These are phyloP conservation scores for Drosophila stalkeri DNA, from an alignment of 2,888 invertebrate species.

Conservation along the genomic window DNA sequence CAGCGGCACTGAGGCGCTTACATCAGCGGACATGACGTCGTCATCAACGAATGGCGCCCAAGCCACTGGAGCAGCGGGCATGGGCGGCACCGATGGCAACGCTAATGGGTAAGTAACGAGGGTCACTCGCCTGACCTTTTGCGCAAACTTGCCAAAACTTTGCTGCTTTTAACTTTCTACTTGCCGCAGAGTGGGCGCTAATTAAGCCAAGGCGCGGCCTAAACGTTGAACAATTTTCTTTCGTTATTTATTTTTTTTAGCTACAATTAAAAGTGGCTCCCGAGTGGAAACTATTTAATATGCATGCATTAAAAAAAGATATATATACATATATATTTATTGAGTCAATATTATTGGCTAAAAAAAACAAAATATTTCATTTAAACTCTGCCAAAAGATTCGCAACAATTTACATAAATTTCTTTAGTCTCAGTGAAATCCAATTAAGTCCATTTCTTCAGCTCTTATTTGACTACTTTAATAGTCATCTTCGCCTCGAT, in stretches of 20 bases:
- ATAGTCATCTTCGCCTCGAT: not conserved
- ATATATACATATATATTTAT: not conserved
- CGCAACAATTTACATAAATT: not conserved
- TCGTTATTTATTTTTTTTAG: not conserved
- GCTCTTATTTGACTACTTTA: slow-evolving; percentile 1
- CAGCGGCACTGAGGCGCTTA: slow-evolving; percentile 84
- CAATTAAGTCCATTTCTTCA: slow-evolving; percentile 1
- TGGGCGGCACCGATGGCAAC: slow-evolving; percentile 60
- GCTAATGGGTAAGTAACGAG: slow-evolving; percentile 79
- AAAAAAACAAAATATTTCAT: not conserved
- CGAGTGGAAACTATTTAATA: not conserved
- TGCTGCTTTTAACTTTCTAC: slow-evolving; percentile 40
- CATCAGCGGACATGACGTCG: slow-evolving; percentile 84
- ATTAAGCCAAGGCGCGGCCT: slow-evolving; percentile 29
- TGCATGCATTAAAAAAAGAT: not conserved
- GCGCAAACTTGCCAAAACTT: slow-evolving; percentile 24
- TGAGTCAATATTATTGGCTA: not conserved
- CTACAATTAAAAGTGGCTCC: not conserved
- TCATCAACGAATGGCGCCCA: slow-evolving; percentile 62
- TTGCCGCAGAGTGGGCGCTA: slow-evolving; percentile 2
- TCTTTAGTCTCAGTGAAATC: not conserved
- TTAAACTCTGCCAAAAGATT: not conserved
- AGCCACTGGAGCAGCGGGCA: slow-evolving; percentile 50
- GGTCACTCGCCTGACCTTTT: slow-evolving; percentile 28
- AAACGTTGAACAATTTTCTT: not conserved